These are phyloP conservation scores for Chydorus sphaericus DNA, from an alignment of 2,888 invertebrate genomes.

Conservation along the genomic window DNA sequence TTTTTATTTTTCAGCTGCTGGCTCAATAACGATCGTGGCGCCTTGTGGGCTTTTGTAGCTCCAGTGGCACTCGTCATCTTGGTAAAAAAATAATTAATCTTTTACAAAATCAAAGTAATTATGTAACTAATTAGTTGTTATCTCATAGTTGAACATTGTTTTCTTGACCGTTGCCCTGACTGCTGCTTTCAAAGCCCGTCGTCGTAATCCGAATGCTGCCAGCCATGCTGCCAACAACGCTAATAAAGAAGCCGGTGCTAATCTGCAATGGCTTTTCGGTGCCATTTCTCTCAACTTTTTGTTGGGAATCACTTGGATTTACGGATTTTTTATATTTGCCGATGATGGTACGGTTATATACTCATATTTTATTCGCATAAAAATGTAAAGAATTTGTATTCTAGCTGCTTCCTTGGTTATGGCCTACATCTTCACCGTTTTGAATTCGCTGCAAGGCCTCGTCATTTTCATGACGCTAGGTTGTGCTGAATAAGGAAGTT, in stretches of 20 bases:
- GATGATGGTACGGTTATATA: background rate
- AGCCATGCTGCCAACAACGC: no score
- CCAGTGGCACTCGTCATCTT: background rate
- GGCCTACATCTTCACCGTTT: background rate
- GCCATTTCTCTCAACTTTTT: background rate
- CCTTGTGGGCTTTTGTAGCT: background rate
- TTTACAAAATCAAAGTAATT: background rate
- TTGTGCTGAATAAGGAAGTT: background rate
- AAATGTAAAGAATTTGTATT: no score
- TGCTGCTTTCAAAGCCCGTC: background rate
- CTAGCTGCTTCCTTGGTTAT: background rate
- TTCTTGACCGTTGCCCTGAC: background rate
- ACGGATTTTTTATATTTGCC: background rate
- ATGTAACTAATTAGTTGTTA: background rate
- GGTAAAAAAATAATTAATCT: background rate
- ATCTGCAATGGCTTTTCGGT: background rate
- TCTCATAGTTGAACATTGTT: background rate
- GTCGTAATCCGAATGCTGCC: no score
- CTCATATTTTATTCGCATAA: no score
- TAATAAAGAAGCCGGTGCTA: background rate
- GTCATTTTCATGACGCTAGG: background rate
- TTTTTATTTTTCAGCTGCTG: background rate
- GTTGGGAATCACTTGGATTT: background rate
- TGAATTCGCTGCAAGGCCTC: background rate
- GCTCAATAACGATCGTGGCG: background rate